Evolutionary conservation across 2,888 invertebrate genomes (phyloP), one percentile per base, ranked within the genome.

Genomic region (Sipha maydis): DNA sequence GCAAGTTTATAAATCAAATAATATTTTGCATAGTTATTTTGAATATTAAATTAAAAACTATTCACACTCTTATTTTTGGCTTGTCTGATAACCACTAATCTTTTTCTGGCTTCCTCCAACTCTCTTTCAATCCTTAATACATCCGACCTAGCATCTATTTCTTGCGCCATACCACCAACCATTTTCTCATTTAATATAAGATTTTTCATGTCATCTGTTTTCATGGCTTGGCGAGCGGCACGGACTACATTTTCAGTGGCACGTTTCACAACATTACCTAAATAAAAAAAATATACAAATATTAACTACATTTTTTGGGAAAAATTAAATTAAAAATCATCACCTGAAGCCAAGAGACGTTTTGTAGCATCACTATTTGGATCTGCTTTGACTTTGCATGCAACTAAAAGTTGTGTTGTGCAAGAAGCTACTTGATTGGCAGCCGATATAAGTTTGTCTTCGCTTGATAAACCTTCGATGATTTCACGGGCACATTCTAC

Each of bases 391-490:
- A 88, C 88, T 88, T 88, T 88, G 4, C 88, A 88, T 31, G 80
- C 88, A 31, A 88, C 88, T 1, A 88, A 88, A 75, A 88, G 88
- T 82, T 88, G 88, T 48, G 88, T 88, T 41, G 88, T 88, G 21
- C 88, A 88, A 75, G 88, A 80, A 76, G 88, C 88, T 31, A 88
- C 88, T 76, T 88, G 88, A 76, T 88, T 88, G 34, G 88, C 88
- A 75, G 88, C 88, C 41, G 88, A 88, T 75, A 88, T 88, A 48
- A 88, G 88, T 88, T 88, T 88, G 67, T 88, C 80, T 88, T 88
- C 88, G 48, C 80, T 88, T 38, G 88, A 88, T 82, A 88, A 41
- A 76, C 88, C 82, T 88, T 88, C 88, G 82, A 88, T 88, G 1
- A 88, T 82, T 88, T 88, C 88, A 61, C 48, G 88, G n/a, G 88